Evolutionary conservation across 2,113 vertebrate species (phyloP).

Genomic region (Malurus elegans): DNA sequence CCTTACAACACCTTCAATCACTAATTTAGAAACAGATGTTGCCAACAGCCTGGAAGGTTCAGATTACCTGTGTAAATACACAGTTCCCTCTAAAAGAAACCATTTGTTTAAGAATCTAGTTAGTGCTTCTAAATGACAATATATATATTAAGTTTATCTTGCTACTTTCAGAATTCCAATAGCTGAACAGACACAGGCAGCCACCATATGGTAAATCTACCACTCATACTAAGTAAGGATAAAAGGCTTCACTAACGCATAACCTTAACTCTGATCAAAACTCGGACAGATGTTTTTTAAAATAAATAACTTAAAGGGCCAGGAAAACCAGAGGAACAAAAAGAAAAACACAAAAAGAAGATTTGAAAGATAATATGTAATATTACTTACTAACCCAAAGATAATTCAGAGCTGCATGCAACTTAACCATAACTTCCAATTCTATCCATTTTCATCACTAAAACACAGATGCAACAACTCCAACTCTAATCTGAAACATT

Average conservation of each 20-base stretch:
- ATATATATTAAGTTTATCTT: neutral
- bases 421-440: neutral
- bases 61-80: neutral
- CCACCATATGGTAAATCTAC: neutral
- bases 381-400: neutral
- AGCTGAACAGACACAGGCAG: neutral
- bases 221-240: neutral
- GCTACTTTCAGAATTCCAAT: neutral
- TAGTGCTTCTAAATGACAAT: neutral
- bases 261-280: neutral
- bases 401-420: neutral
- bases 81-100: neutral
- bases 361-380: neutral
- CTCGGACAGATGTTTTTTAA: neutral
- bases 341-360: fast-evolving
- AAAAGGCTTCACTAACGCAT: neutral
- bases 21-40: neutral
- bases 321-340: neutral
- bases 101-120: neutral
- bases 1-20: neutral
- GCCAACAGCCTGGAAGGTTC: neutral
- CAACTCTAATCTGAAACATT: neutral
- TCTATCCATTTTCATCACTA: neutral
- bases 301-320: neutral
- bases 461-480: neutral